phyloP scores from a whole-genome alignment of 2,113 vertebrate species.

The Paradoxurus hermaphroditus region DNA sequence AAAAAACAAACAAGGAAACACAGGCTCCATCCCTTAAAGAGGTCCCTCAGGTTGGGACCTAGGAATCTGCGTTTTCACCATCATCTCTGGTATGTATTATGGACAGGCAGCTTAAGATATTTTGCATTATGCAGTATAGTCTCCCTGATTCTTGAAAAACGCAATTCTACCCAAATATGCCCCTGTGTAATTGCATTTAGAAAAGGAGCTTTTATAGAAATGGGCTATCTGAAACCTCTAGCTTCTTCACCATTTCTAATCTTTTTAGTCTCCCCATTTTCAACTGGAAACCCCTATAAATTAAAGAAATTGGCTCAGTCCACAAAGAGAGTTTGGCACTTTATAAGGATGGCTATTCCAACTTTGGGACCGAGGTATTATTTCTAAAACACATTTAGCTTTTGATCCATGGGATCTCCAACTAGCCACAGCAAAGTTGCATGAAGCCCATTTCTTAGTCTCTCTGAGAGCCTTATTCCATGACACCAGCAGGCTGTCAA shows the following conservation, averaged over 20 bases:
- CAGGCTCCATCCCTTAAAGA: not conserved
- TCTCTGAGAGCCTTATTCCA: not conserved
- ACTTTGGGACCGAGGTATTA: not conserved
- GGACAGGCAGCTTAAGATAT: not conserved
- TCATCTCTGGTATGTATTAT: not conserved
- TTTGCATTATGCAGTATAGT: not conserved
- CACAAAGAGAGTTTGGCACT: not conserved
- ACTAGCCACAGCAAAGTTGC: not conserved
- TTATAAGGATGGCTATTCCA: not conserved
- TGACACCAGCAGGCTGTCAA: not conserved
- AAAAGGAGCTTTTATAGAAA: not conserved
- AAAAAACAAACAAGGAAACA: not conserved
- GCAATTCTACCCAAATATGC: not conserved
- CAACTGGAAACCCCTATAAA: not conserved
- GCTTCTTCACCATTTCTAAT: not conserved
- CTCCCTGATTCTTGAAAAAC: not conserved
- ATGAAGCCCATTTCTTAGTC: not conserved
- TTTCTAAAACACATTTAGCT: not conserved
- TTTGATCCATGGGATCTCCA: not conserved
- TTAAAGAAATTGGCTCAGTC: not conserved
- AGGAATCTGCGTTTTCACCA: not conserved
- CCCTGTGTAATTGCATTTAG: not conserved
- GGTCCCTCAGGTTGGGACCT: accelerated
- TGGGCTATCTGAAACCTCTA: not conserved
- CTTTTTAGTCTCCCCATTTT: not conserved